phyloP scores from a whole-genome alignment of 2,888 invertebrate genomes.

The Gastracanthus pulcherrimus region DNA sequence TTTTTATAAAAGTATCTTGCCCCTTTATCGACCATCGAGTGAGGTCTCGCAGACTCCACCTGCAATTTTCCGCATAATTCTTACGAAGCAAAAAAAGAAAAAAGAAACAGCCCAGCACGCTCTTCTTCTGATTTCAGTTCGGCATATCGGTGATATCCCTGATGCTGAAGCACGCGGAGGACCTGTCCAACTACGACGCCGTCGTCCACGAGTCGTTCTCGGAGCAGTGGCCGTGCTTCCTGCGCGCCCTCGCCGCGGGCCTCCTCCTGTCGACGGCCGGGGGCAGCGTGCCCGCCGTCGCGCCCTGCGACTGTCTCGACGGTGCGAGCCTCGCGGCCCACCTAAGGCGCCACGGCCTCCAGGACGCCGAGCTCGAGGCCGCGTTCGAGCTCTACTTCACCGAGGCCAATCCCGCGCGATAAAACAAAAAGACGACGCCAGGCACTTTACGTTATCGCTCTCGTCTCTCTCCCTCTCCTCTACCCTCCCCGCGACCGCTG shows the following conservation, averaged over 20 bases:
- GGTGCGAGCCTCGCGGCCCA: constrained; percentile 67
- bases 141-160: constrained; percentile 80
- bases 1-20: too few relatives aligned
- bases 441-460: neutral
- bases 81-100: too few relatives aligned
- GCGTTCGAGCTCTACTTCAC: constrained; percentile 72
- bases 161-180: constrained; percentile 79
- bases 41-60: too few relatives aligned
- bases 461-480: neutral
- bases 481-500: neutral
- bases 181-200: constrained; percentile 71
- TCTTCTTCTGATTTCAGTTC: constrained; percentile 78
- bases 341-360: constrained; percentile 68
- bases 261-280: too few relatives aligned
- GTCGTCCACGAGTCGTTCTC: constrained; percentile 17
- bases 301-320: constrained; percentile 71
- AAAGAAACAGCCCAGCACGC: too few relatives aligned
- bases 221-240: constrained; percentile 70
- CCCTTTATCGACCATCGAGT: too few relatives aligned
- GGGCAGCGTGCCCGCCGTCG: constrained; percentile 67
- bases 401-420: constrained; percentile 72
- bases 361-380: constrained; percentile 69
- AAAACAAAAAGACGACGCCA: too few relatives aligned
- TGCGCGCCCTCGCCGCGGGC: constrained; percentile 67
- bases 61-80: too few relatives aligned